phyloP scores from a whole-genome alignment of 2,797 vertebrate species.

The Clangula hyemalis region DNA sequence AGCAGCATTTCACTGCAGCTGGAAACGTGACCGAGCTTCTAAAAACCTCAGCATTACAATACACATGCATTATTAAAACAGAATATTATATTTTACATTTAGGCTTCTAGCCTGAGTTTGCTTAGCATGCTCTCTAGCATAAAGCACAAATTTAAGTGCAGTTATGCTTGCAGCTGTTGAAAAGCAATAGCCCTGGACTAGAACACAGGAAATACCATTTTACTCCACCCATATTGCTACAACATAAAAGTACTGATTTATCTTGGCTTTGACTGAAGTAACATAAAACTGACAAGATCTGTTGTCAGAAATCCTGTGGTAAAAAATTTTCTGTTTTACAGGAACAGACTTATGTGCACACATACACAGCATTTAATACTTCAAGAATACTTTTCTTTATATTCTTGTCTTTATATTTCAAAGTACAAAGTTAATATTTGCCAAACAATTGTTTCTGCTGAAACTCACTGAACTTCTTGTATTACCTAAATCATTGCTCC shows the following conservation, averaged over 20 bases:
- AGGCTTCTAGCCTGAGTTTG: neutral
- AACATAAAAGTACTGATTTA: constrained; percentile 46
- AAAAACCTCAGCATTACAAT: neutral
- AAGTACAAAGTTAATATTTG: neutral
- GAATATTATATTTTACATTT: neutral
- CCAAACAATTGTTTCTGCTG: neutral
- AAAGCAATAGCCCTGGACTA: constrained; percentile 70
- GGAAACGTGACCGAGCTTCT: neutral
- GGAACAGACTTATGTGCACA: neutral
- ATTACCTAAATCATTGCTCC: neutral
- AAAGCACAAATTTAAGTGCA: neutral
- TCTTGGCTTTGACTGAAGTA: constrained; percentile 36
- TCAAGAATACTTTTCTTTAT: neutral
- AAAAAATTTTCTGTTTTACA: neutral
- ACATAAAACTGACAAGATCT: constrained; percentile 31
- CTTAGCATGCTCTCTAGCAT: neutral
- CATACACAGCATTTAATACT: neutral
- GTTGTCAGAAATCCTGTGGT: neutral
- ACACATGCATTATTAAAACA: neutral
- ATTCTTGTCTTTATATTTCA: neutral
- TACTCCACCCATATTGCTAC: constrained; percentile 68
- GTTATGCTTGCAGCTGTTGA: constrained; percentile 61
- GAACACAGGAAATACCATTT: constrained; percentile 76
- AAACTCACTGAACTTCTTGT: neutral
- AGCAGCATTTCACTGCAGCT: neutral